Evolutionary conservation across 30 jellyfish, hydroid and myxozoan genomes (phyloP), one percentile per base, ranked within the genome.

Genomic region (Rhopilema esculentum): DNA sequence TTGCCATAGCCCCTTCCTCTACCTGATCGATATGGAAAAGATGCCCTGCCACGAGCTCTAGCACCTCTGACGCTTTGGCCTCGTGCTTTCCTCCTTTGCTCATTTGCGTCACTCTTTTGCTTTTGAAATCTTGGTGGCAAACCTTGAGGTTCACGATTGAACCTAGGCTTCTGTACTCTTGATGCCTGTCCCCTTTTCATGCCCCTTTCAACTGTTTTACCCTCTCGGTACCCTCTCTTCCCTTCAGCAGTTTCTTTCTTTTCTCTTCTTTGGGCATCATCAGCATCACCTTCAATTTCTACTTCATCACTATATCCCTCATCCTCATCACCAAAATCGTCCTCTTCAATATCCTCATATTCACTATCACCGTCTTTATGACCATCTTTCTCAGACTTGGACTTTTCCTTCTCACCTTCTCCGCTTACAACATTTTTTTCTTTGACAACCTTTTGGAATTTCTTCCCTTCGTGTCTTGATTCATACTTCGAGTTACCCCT

Each of bases 91-190:
- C 97, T 81, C 21, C 75, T 70, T 15, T 32, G 74, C 20, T 77
- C 86, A 23, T 20, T 24, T 7, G 24, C 24, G 26, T 32, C 61
- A 49, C 74, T 62, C 26, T 52, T 49, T 29, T 77, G 72, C 67
- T 49, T 77, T 65, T 65, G 86, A 63, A 87, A 87, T 18, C 96
- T 51, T 20, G 96, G 96, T 20, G 90, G 90, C 17, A 77, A 61
- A 29, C 90, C 70, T 64, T 71, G 57, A 49, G 87, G 82, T n/a
- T 71, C 89, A 4, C 81, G 86, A 18, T 24, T 87, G 16, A 73
- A 53, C 31, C 91, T 8, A 16, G 65, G 79, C 28, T 68, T 53
- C 32, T 69, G 80, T 57, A 82, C 76, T 31, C 79, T 77, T 67
- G 87, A 49, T 17, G 86, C 24, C 48, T 30, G 95, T 2, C 76